A percentile compares a stretch with the other conserved stretches of the same genome.
phyloP scores from a whole-genome alignment of 92 coral and sea anemone species.

The Porites lobata region DNA sequence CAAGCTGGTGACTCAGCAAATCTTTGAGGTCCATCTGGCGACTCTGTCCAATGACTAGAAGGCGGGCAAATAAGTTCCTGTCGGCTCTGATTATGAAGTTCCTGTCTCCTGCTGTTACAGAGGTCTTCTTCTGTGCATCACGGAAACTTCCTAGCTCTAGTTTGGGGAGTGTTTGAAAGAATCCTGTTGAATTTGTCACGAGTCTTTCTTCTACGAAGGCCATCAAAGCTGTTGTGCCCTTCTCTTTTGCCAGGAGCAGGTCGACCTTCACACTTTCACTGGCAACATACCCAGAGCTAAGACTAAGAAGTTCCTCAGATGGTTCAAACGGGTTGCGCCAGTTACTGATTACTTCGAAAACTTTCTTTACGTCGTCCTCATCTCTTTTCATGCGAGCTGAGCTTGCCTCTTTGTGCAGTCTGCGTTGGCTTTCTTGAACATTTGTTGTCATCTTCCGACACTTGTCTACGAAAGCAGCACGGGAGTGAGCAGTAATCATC shows the following conservation, averaged over 20 bases:
- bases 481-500: constrained; percentile 73
- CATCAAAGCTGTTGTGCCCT: constrained; percentile 8
- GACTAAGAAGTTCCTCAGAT: too few species aligned
- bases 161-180: too few species aligned
- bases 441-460: constrained; percentile 59
- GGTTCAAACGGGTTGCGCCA: too few species aligned
- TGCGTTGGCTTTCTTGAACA: constrained; percentile 16
- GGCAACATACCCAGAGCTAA: too few species aligned
- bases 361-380: too few species aligned
- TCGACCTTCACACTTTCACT: too few species aligned
- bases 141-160: too few species aligned
- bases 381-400: too few species aligned
- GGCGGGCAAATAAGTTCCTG: constrained; percentile 72
- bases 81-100: constrained; percentile 56
- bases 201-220: too few species aligned
- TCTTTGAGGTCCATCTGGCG: constrained; percentile 47
- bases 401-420: constrained; percentile 32
- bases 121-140: constrained; percentile 45
- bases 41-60: constrained; percentile 76
- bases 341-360: too few species aligned
- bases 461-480: constrained; percentile 72
- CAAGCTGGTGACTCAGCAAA: too few species aligned
- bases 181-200: too few species aligned
- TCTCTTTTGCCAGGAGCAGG: constrained; percentile 18
- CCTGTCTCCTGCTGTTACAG: constrained; percentile 43